Evolutionary conservation across 2,797 vertebrate species (phyloP), one percentile per base, ranked within the genome.

Genomic region (Cynodonichthys magdalenae): DNA sequence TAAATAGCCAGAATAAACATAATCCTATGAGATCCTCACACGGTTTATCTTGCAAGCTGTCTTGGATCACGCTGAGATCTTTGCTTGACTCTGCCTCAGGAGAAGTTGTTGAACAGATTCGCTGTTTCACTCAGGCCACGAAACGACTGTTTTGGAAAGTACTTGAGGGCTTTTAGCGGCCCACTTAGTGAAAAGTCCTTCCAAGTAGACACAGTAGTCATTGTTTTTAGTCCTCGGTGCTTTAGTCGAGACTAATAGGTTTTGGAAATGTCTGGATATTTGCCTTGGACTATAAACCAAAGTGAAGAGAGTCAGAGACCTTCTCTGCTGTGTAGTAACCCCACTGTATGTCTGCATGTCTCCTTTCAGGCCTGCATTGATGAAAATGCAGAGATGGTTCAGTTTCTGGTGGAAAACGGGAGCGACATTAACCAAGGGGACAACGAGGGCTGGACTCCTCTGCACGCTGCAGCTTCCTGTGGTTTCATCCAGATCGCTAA

Each of bases 391-490:
- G 94, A 95, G 69, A 94, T 95, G 94, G 94, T 95, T 60, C 89
- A 95, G 90, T 95, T 95, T 63, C 90, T 95, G 75, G 93, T 95
- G 76, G 94, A 95, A 81, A 94, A 87, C 29, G 94, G 94, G 18
- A 94, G 94, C 45, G 83, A 90, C 0, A 91, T 95, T 55, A 95
- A 93, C 89, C 77, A 89, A 73, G 93, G 93, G 44, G 94, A 95
- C 88, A 95, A 95, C 4, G 94, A 95, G 84, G 94, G 94, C 72
- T 95, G 94, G 94, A 95, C 94, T 66, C 94, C 93, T 50, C 89
- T 94, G 66, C 94, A 94, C 3, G 93, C 94, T 15, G 90, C 93
- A 0, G 92, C 93, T 1, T 94, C 94, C 71, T 95, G 94, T 3
- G 94, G 94, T 45, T 94, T 94, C 82, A 88, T 93, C 66, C 92